These are phyloP conservation scores for Hyla sarda DNA, from an alignment of 2,113 vertebrate species.

Conservation along the genomic window DNA sequence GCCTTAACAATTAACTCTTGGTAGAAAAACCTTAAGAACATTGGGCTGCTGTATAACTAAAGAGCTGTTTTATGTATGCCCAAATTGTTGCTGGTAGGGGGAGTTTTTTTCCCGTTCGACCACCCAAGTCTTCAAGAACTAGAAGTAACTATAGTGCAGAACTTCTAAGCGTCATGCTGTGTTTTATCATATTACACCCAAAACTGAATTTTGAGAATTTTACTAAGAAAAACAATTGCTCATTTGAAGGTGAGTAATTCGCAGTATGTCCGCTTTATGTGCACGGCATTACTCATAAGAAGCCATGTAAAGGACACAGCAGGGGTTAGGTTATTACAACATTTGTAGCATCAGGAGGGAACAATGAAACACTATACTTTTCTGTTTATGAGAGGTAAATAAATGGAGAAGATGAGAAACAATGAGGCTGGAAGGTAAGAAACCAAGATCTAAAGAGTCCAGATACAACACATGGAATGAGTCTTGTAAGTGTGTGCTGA, in stretches of 20 bases:
- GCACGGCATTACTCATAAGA: not conserved
- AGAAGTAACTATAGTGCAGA: not conserved
- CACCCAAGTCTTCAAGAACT: not conserved
- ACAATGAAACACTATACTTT: not conserved
- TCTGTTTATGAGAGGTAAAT: not conserved
- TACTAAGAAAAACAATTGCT: not conserved
- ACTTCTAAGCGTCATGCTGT: not conserved
- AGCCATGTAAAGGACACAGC: too few species aligned
- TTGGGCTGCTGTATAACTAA: not conserved
- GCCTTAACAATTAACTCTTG: too few species aligned
- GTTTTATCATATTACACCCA: not conserved
- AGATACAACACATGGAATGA: not conserved
- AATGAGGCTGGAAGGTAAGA: not conserved
- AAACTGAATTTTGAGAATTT: not conserved
- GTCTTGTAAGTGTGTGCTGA: not conserved
- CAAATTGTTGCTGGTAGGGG: not conserved
- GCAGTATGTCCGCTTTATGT: not conserved
- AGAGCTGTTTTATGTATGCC: not conserved
- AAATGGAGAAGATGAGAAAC: not conserved
- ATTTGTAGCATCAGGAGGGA: slow-evolving; percentile 37
- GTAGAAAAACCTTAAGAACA: too few species aligned
- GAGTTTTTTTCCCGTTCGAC: not conserved
- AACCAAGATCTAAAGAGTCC: not conserved
- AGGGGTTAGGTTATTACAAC: slow-evolving; percentile 29
- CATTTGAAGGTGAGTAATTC: not conserved